A percentile compares a stretch with the other conserved stretches of the same genome.
Conservation (phyloP, 2,797 vertebrate genomes). For the Sciaenops ocellatus region DNA sequence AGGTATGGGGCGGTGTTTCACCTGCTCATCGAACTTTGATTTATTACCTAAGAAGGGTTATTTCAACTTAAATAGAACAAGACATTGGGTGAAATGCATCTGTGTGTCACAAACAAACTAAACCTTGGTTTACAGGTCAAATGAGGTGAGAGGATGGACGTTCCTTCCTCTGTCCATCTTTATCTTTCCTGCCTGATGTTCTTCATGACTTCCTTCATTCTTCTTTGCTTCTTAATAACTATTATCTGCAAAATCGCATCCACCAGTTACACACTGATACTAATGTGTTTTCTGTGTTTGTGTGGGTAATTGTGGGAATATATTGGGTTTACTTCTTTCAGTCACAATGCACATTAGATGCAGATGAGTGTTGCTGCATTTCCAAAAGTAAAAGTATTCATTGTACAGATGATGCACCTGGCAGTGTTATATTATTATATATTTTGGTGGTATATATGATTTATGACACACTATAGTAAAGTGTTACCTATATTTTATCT, state of each 20-base stretch:
- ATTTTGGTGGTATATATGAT: neutral
- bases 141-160: constrained; percentile 22
- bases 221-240: neutral
- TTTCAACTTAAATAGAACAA: constrained; percentile 70
- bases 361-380: neutral
- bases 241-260: neutral
- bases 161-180: neutral
- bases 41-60: constrained; percentile 71
- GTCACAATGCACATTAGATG: constrained; percentile 10
- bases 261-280: neutral
- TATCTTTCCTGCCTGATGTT: neutral
- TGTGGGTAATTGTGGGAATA: neutral
- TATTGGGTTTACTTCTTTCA: neutral
- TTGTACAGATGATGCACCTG: neutral
- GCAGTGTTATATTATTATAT: neutral
- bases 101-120: constrained; percentile 48
- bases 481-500: neutral
- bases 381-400: constrained; percentile 1
- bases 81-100: constrained; percentile 61
- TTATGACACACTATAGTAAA: neutral
- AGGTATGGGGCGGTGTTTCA: constrained; percentile 59
- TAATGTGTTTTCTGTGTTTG: constrained; percentile 2
- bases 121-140: constrained; percentile 48
- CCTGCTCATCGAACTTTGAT: constrained; percentile 66
- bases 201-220: neutral